Evolutionary conservation across 2,888 invertebrate species (phyloP), one percentile per base, ranked within the genome.

Genomic region (Monoplex corrugatus): DNA sequence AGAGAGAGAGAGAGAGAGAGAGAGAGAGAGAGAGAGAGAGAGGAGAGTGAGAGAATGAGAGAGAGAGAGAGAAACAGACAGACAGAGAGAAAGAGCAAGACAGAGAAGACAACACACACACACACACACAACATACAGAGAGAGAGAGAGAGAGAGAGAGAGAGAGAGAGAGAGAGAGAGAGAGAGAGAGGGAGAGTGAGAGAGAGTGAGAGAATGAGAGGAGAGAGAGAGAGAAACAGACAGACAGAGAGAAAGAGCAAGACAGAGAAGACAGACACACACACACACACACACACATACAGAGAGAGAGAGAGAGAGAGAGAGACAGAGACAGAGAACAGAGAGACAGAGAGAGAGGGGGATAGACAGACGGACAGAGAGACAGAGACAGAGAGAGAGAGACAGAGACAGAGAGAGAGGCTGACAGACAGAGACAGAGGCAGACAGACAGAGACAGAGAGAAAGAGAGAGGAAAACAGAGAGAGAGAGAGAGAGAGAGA

Each of bases 361-460:
- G 63, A 19, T 19, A 19, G 63, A 63, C 28, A 63, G 63, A 63
- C 28, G n/a, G 63, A 63, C 28, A 63, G n/a, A n/a, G n/a, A n/a
- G n/a, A n/a, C n/a, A n/a, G n/a, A n/a, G n/a, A n/a, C n/a, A 68
- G 68, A 68, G 68, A 68, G 68, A 68, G 68, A 68, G 68, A 23
- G 23, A 68, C 28, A 68, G 28, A n/a, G 23, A 68, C 28, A 68
- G 68, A 68, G 68, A 68, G 32, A 68, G 1, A 68, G 32, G 2
- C 28, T 2, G 68, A 13, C 28, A 68, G 68, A 68, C 28, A 68
- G 68, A 23, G 28, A 68, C 28, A 68, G 68, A 23, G 68, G n/a
- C 28, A 23, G 28, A 68, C 28, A 68, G 68, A 23, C 6, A 68
- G 68, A 68, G 19, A 68, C 28, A 68, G 68, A 1, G 68, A 68